Conservation (phyloP, 2,113 vertebrate genomes). For the Calidris pygmaea region DNA sequence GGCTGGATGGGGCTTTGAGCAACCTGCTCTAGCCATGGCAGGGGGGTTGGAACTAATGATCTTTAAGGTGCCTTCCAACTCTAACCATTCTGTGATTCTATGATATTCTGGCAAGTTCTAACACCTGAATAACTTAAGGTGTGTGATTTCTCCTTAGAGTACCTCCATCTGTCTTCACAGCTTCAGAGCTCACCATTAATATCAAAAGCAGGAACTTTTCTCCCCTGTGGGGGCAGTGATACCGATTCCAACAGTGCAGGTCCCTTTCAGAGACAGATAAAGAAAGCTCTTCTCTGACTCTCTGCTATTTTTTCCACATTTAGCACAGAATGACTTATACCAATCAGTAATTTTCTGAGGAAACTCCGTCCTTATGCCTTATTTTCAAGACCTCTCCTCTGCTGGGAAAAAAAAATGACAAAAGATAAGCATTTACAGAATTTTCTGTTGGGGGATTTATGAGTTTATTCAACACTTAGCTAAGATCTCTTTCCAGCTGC, state of each 20-base stretch:
- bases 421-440: neutral
- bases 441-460: neutral
- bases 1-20: too few species aligned
- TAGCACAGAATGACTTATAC: neutral
- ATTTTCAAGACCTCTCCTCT: neutral
- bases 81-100: too few species aligned
- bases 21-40: too few species aligned
- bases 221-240: neutral
- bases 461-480: neutral
- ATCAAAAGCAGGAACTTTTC: neutral
- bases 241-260: fast-evolving
- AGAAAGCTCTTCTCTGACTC: neutral
- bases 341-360: neutral
- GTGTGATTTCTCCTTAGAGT: neutral
- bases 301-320: neutral
- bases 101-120: neutral
- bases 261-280: neutral
- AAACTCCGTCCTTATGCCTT: neutral
- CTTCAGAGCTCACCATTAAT: neutral
- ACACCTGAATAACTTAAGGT: neutral
- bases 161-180: neutral
- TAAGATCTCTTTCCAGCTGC: neutral
- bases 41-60: too few species aligned
- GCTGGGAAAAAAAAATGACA: neutral
- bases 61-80: too few species aligned